phyloP scores from a whole-genome alignment of 2,113 vertebrate species.

The Donacobius atricapilla region DNA sequence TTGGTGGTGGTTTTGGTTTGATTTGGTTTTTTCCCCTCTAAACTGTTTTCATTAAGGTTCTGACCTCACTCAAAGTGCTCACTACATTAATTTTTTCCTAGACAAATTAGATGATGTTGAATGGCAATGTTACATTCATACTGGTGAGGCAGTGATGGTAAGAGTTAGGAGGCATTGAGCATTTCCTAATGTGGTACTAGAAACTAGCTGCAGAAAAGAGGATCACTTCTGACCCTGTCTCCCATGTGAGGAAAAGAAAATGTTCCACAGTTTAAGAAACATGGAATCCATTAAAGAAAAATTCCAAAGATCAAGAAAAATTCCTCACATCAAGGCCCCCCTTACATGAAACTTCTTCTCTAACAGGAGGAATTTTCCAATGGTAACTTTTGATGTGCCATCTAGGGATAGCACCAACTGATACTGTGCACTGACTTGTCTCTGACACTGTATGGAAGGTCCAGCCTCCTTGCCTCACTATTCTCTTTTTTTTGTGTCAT shows the following conservation, averaged over 20 bases:
- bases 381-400: neutral
- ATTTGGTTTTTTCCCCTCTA: neutral
- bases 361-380: neutral
- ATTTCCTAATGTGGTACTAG: neutral
- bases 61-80: neutral
- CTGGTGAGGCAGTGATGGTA: neutral
- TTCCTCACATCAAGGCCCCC: neutral
- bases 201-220: neutral
- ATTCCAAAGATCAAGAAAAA: neutral
- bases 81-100: neutral
- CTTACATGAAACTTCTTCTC: neutral
- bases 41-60: neutral
- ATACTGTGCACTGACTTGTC: neutral
- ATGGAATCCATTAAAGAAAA: neutral
- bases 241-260: neutral
- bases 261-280: neutral
- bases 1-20: neutral
- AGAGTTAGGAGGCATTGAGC: neutral
- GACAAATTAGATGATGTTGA: neutral
- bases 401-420: neutral
- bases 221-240: neutral
- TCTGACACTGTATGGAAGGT: neutral
- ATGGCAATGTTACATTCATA: neutral
- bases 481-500: neutral
- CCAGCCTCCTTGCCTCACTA: neutral